A percentile compares a stretch with the other conserved stretches of the same genome.
Evolutionary conservation across 2,888 invertebrate species (phyloP).

Genomic region (Drosophila mimetica): DNA sequence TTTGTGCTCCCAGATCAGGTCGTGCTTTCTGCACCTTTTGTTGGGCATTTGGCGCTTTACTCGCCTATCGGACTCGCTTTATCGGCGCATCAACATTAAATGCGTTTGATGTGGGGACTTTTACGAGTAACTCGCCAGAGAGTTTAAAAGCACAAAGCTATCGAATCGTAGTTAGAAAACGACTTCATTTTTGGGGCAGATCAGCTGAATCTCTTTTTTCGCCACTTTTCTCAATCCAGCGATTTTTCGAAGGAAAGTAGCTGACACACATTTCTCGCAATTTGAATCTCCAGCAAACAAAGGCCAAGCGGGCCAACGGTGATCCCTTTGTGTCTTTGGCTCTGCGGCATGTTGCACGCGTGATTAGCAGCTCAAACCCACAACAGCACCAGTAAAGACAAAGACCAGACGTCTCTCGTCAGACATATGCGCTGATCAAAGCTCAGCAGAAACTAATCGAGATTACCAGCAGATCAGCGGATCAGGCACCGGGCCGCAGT

Average conservation of each 20-base stretch:
- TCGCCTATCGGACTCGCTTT: slow-evolving; percentile 39
- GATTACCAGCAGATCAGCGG: slow-evolving; percentile 46
- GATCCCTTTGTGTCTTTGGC: slow-evolving; percentile 58
- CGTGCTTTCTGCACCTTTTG: slow-evolving; percentile 11
- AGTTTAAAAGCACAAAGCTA: neutral
- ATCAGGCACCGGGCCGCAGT: slow-evolving; percentile 13
- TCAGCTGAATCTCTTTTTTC: neutral
- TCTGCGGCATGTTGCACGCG: slow-evolving; percentile 74
- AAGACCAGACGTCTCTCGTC: slow-evolving; percentile 53
- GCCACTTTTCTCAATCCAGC: neutral
- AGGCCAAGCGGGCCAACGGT: slow-evolving; percentile 26
- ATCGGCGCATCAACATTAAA: slow-evolving; percentile 38
- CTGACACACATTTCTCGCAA: slow-evolving; percentile 65
- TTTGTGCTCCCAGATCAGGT: slow-evolving; percentile 37
- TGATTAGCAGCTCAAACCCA: slow-evolving; percentile 62
- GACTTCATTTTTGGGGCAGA: neutral
- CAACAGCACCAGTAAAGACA: slow-evolving; percentile 28
- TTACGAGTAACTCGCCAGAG: neutral
- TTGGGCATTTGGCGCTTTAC: slow-evolving; percentile 39
- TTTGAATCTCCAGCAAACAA: slow-evolving; percentile 48
- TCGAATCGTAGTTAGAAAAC: slow-evolving; percentile 3
- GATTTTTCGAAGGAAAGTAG: slow-evolving; percentile 15
- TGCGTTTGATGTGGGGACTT: slow-evolving; percentile 6
- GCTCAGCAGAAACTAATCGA: slow-evolving; percentile 36
- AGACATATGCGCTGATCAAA: slow-evolving; percentile 73